phyloP scores from a whole-genome alignment of 2,888 invertebrate genomes.

The Amorpha juglandis region DNA sequence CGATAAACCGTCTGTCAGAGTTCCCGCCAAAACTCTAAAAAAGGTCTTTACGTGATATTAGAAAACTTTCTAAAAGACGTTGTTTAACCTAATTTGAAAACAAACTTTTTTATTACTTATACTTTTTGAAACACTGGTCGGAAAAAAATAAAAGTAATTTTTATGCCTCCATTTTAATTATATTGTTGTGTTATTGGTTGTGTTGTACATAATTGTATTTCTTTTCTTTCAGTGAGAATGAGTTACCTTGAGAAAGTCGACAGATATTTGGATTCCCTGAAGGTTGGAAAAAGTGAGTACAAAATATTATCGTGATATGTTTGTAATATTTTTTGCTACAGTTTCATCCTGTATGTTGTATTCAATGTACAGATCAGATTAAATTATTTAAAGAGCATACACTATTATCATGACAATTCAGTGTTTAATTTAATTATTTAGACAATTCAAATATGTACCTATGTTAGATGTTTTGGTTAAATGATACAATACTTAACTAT shows the following conservation, averaged over 20 bases:
- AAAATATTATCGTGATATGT: constrained; percentile 17
- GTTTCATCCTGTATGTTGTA: no score
- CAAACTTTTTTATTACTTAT: not conserved
- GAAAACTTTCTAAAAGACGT: not conserved
- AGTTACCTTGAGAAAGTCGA: constrained; percentile 77
- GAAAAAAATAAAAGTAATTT: not conserved
- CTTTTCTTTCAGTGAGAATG: constrained; percentile 63
- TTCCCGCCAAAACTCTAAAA: no score
- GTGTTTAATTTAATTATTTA: no score
- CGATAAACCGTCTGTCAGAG: no score
- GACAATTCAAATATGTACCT: no score
- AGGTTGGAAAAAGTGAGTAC: constrained; percentile 78
- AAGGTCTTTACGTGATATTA: no score
- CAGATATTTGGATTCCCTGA: constrained; percentile 73
- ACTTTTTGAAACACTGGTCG: not conserved
- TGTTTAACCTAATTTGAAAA: not conserved
- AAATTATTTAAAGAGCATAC: no score
- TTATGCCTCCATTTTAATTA: constrained; percentile 8
- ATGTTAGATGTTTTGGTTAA: no score
- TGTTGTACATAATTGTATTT: constrained; percentile 15
- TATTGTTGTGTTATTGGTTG: not conserved
- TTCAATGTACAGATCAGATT: no score
- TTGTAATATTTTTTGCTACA: no score
- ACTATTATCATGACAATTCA: no score
- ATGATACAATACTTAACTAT: no score